Evolutionary conservation across 2,113 vertebrate species (phyloP).

Genomic region (Leucoraja erinaceus): DNA sequence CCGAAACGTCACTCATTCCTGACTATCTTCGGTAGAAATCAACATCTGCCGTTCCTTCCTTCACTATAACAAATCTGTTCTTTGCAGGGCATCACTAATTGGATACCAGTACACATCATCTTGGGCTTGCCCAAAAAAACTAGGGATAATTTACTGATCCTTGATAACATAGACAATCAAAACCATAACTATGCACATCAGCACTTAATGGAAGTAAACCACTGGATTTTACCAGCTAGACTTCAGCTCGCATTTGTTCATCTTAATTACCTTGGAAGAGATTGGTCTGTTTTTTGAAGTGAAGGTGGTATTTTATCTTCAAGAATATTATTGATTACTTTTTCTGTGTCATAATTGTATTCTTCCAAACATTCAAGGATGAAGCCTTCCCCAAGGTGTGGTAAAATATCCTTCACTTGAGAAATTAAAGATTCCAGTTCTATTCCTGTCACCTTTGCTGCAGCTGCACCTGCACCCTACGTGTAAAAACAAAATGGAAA

Average conservation of each 20-base stretch:
- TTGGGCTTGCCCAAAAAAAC: background rate
- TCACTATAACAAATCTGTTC: too few species aligned
- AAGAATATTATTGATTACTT: slow-evolving; percentile 90
- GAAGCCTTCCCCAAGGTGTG: slow-evolving; percentile 86
- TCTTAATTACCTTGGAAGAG: slow-evolving; percentile 67
- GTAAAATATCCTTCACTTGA: slow-evolving; percentile 82
- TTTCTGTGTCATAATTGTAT: slow-evolving; percentile 68
- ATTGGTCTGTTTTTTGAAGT: slow-evolving; percentile 70
- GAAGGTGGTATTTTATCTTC: slow-evolving; percentile 69
- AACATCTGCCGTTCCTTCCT: too few species aligned
- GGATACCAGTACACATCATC: too few species aligned
- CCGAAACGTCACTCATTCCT: too few species aligned
- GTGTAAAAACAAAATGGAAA: background rate
- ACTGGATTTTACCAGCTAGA: background rate
- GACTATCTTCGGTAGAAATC: too few species aligned
- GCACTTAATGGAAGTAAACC: background rate
- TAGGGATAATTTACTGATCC: background rate
- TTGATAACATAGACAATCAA: background rate
- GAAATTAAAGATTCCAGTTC: slow-evolving; percentile 85
- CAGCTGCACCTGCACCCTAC: slow-evolving; percentile 45
- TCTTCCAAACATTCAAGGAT: slow-evolving; percentile 82
- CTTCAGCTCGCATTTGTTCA: background rate
- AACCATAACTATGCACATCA: background rate
- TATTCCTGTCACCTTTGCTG: slow-evolving; percentile 52
- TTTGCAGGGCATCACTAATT: too few species aligned